A percentile compares a stretch with the other conserved stretches of the same genome.
Evolutionary conservation across 1,140 invertebrate genomes (phyloP).

Genomic region (Leptopilina boulardi): DNA sequence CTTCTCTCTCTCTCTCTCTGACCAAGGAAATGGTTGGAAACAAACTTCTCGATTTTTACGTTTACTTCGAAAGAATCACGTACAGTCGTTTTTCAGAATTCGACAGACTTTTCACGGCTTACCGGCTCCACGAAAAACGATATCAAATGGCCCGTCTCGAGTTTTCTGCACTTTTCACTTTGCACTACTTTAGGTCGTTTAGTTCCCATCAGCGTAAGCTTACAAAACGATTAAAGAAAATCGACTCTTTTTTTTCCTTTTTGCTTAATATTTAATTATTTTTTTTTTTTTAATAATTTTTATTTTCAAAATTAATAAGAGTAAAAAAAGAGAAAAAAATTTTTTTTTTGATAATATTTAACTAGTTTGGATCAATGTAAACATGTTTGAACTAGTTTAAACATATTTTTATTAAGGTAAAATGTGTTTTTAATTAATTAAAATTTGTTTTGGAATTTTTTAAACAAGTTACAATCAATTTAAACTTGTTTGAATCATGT

Average conservation of each 20-base stretch:
- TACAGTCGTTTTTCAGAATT: constrained; percentile 30
- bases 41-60: not conserved
- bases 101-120: constrained; percentile 31
- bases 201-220: not conserved
- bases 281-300: no score
- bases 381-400: no score
- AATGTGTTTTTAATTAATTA: no score
- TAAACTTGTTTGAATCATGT: no score
- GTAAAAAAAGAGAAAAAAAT: no score
- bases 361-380: no score
- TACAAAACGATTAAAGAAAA: not conserved
- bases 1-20: not conserved
- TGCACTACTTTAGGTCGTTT: not conserved
- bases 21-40: not conserved
- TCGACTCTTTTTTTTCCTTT: not conserved
- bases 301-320: no score
- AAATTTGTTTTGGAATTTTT: no score
- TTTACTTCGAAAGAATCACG: constrained; percentile 13
- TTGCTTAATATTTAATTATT: not conserved
- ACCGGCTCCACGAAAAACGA: constrained; percentile 19
- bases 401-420: no score
- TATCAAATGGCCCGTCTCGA: constrained; percentile 22
- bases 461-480: no score
- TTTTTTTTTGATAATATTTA: no score
- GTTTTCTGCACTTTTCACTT: constrained; percentile 26